These are phyloP conservation scores for Ophioninae sp. DNA, from an alignment of 2,888 invertebrate species.

Conservation along the genomic window DNA sequence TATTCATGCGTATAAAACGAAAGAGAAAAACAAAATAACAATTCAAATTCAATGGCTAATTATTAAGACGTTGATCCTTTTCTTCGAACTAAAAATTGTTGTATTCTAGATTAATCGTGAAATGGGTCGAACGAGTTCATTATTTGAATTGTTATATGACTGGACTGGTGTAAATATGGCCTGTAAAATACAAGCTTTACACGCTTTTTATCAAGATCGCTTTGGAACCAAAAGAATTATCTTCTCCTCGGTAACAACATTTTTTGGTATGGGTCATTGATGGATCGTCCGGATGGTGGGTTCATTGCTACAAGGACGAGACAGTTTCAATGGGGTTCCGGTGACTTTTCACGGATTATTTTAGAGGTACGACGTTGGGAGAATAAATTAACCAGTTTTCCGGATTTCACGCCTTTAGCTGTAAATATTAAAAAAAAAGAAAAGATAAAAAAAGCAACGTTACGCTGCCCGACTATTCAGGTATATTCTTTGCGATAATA, in stretches of 20 bases:
- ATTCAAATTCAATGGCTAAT: constrained; percentile 33
- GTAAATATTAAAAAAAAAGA: constrained; percentile 66
- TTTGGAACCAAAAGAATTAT: constrained; percentile 1
- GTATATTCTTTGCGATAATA: constrained; percentile 67
- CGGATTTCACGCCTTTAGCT: constrained; percentile 63
- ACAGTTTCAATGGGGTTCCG: constrained; percentile 4
- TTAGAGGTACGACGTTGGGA: neutral
- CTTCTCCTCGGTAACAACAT: constrained; percentile 2
- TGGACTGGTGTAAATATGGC: constrained; percentile 54
- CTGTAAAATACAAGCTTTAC: constrained; percentile 36
- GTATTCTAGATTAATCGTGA: constrained; percentile 12
- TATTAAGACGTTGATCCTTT: constrained; percentile 49
- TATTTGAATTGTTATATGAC: constrained; percentile 22
- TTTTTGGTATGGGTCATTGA: constrained; percentile 6
- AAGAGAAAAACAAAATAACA: constrained; percentile 12
- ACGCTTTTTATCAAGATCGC: constrained; percentile 15
- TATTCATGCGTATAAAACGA: neutral
- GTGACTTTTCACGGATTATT: constrained; percentile 20
- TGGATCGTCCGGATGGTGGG: neutral
- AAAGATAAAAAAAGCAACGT: constrained; percentile 65
- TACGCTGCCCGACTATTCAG: constrained; percentile 68
- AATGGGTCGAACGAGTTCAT: constrained; percentile 9
- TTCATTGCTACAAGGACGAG: constrained; percentile 26
- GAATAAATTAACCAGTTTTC: constrained; percentile 16
- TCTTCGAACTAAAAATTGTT: constrained; percentile 12